Evolutionary conservation across 2,888 invertebrate species (phyloP).

Genomic region (Leptogaster cylindrica): DNA sequence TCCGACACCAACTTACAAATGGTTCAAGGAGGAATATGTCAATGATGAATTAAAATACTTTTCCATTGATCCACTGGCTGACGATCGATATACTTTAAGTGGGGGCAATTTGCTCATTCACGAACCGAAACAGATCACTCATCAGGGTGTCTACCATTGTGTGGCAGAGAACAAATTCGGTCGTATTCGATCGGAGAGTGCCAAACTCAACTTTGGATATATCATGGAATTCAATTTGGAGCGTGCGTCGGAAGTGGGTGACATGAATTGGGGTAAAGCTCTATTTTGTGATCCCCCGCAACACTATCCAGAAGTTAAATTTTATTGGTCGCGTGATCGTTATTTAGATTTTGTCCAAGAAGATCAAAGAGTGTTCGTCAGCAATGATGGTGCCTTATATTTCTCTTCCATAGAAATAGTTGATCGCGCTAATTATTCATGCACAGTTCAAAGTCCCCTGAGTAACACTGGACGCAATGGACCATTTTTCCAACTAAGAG

Average conservation of each 20-base stretch:
- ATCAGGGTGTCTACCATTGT: constrained; percentile 91
- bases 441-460: constrained; percentile 86
- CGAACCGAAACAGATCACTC: constrained; percentile 78
- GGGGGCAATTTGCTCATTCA: constrained; percentile 91
- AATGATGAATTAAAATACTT: constrained; percentile 76
- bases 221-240: constrained; percentile 91
- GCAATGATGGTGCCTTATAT: constrained; percentile 91
- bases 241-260: constrained; percentile 81
- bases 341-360: constrained; percentile 94
- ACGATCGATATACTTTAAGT: constrained; percentile 81
- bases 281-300: constrained; percentile 92
- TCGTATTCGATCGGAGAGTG: constrained; percentile 85
- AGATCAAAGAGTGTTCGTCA: constrained; percentile 90
- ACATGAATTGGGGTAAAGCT: constrained; percentile 93
- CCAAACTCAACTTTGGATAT: constrained; percentile 85
- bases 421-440: constrained; percentile 89
- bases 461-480: constrained; percentile 89
- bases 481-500: constrained; percentile 82
- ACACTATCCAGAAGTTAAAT: constrained; percentile 86
- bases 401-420: constrained; percentile 92
- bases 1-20: constrained; percentile 87
- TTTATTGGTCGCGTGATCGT: constrained; percentile 88
- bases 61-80: constrained; percentile 77
- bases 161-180: constrained; percentile 90
- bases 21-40: constrained; percentile 87